Evolutionary conservation across 2,113 vertebrate species (phyloP), one percentile per base, ranked within the genome.

Genomic region (Lamprotornis superbus): DNA sequence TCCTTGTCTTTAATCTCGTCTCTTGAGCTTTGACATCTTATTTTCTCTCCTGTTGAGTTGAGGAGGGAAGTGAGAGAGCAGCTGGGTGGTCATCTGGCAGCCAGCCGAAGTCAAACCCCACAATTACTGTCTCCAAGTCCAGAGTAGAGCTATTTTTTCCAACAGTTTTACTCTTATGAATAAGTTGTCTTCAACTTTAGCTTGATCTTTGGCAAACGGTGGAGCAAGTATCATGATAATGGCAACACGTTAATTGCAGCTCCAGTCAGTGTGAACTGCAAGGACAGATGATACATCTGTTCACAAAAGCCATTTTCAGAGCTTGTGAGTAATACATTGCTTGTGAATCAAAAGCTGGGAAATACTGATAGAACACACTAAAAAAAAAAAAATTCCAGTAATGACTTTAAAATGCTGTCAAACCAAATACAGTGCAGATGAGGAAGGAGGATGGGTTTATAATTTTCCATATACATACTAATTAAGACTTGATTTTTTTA

Each of bases 381-480:
- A 64, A n/a, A n/a, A 79, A 56, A 31, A 61, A 37, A 22, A n/a
- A 35, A 39, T 18, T 69, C 23, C 55, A 69, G 12, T 59, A 53
- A 93, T 69, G 33, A 65, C 22, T 87, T 95, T 37, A 44, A 87
- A 84, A 78, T 65, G 8, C 46, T 86, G 52, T 83, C 65, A 93
- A 61, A 88, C 65, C 2, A 6, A 75, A 82, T 40, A 30, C 24
- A 71, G 24, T 69, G 52, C 15, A 67, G 49, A 92, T 50, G 28
- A 88, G 49, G n/a, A 90, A 71, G 40, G 33, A 91, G 44, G n/a
- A 88, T 76, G 39, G 14, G 22, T 89, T 94, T 69, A 50, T 65
- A 69, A 84, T 92, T 95, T 96, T 71, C 39, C 18, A 79, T 77
- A 57, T 84, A 42, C 60, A 70, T 70, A 75, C 37, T 89, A 93